Base-by-base conservation (phyloP, 2,888 invertebrate species). In the Macrophya alboannulata region DNA sequence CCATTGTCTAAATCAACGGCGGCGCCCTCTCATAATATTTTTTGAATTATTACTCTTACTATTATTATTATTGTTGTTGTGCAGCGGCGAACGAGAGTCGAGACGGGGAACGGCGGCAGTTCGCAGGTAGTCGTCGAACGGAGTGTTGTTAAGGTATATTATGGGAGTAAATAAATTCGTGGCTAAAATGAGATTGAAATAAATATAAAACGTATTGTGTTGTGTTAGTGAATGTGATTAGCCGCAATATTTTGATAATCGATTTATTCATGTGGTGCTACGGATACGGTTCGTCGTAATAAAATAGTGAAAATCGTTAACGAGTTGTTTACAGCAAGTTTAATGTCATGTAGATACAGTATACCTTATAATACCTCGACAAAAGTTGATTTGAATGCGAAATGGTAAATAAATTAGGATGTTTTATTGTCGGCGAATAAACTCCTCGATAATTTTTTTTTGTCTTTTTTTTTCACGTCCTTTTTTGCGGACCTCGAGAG, bases 121-220 rank as follows among this genome's bases (percentile, higher is more conserved):
- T 43, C 55, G 85, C 85, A 85, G 85, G 85, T 85, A 85, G 43
- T 68, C 71, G 77, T 77, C 48, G 77, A 55, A 25, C 77, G 77
- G 31, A 21, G 55, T 55, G 43, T 17, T 17, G 37, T 68, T 12
- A 17, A 37, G 37, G 25, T 68, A 68, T 37, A 68, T 37, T 48
- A 37, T 31, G 37, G 12, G 68, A 31, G 15, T 31, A 12, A 68
- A 68, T 37, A 68, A 37, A 37, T 25, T 68, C 68, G 68, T 37
- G 9, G 45, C 9, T 2, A 74, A 74, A 45, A 45, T 4, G 74
- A 12, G 74, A 74, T 31, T 45, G 43, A 45, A 45, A n/a, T 74
- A 74, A 45, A 31, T 8, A 21, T 74, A 74, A 21, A 74, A 43
- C 74, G 21, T 12, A 74, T n/a, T 12, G 45, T 74, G 43, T 71